These are phyloP conservation scores for Drosophila melanocephala DNA, from an alignment of 2,888 invertebrate species.

Conservation along the genomic window DNA sequence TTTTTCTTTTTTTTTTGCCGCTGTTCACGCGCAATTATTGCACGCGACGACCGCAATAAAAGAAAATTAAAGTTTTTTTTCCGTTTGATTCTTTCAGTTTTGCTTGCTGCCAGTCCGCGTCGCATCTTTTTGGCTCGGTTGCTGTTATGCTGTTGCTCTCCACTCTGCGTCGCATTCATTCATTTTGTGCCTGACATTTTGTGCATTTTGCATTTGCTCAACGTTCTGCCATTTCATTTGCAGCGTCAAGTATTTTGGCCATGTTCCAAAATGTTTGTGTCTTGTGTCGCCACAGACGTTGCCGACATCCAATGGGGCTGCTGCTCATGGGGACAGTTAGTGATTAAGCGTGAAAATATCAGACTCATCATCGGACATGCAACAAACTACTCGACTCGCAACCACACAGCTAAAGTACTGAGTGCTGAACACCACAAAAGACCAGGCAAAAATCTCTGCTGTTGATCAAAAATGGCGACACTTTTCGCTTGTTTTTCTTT, in stretches of 20 bases:
- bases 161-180: conserved; percentile 9
- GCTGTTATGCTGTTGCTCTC: conserved; percentile 5
- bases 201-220: conserved; percentile 60
- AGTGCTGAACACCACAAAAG: conserved; percentile 17
- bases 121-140: conserved; percentile 56
- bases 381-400: conserved; percentile 26
- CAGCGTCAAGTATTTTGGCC: conserved; percentile 81
- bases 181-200: conserved; percentile 57
- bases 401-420: conserved; percentile 5
- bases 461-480: conserved; percentile 63
- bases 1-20: conserved; percentile 7
- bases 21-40: conserved; percentile 79
- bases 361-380: conserved; percentile 61
- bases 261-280: conserved; percentile 70
- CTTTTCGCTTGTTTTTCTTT: conserved; percentile 61
- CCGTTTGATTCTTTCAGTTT: conserved; percentile 50
- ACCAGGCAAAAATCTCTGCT: conserved; percentile 15
- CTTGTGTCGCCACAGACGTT: conserved; percentile 56
- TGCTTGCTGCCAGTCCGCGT: conserved; percentile 47
- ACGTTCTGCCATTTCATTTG: conserved; percentile 80
- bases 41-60: conserved; percentile 81
- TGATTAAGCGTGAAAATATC: conserved; percentile 84
- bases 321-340: conserved; percentile 76
- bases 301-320: conserved; percentile 43
- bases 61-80: conserved; percentile 69